phyloP scores from a whole-genome alignment of 2,113 vertebrate genomes.

The Anser brachyrhynchus region DNA sequence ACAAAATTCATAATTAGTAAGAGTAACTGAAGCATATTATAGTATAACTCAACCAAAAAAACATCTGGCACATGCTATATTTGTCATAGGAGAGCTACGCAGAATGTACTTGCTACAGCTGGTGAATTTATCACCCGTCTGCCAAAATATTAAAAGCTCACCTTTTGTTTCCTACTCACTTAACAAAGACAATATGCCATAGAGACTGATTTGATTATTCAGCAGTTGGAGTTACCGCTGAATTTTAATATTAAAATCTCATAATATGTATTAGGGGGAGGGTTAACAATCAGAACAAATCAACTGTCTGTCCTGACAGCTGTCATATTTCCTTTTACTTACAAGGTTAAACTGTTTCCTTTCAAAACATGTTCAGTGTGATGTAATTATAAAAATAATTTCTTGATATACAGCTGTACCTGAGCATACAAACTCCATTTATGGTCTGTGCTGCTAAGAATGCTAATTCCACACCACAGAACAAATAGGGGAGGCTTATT shows the following conservation, averaged over 20 bases:
- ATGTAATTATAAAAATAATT: background rate
- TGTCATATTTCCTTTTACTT: background rate
- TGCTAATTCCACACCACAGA: background rate
- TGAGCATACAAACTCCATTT: background rate
- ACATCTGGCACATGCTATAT: conserved; percentile 76
- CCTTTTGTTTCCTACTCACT: conserved; percentile 71
- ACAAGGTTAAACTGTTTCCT: conserved; percentile 20
- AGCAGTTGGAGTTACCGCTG: conserved; percentile 6
- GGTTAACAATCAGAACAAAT: background rate
- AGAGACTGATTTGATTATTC: conserved; percentile 7
- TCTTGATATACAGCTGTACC: background rate
- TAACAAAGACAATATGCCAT: conserved; percentile 13
- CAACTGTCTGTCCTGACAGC: background rate
- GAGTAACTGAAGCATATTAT: conserved; percentile 80
- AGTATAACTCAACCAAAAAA: conserved; percentile 73
- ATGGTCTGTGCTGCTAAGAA: background rate
- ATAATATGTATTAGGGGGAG: background rate
- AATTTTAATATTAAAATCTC: background rate
- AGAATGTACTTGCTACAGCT: conserved; percentile 67
- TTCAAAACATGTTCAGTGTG: background rate
- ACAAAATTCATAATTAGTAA: conserved; percentile 78
- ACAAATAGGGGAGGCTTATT: background rate
- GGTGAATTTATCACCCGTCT: conserved; percentile 60
- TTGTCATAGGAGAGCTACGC: conserved; percentile 71
- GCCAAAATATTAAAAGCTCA: conserved; percentile 52